Percentiles rank a stretch among this genome's conserved stretches.
Evolutionary conservation across 2,888 invertebrate genomes (phyloP).

Genomic region (Danaus chrysippus): DNA sequence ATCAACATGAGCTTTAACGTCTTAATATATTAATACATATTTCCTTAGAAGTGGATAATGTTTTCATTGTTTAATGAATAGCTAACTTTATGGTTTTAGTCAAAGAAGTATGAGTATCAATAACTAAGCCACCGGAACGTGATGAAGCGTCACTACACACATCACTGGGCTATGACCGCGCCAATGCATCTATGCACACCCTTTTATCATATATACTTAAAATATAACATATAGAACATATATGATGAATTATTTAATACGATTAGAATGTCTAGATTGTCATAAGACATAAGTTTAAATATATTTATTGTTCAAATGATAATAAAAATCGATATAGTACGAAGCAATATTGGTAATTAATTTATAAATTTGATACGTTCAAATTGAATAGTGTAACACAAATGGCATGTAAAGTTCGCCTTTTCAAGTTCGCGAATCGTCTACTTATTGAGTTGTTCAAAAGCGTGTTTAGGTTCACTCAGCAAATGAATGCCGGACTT

Average conservation of each 20-base stretch:
- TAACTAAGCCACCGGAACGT: conserved; percentile 49
- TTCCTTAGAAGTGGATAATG: too few species aligned
- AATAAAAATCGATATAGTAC: not conserved
- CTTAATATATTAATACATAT: too few species aligned
- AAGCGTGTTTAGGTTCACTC: conserved; percentile 55
- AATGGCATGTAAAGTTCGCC: conserved; percentile 47
- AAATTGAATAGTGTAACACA: conserved; percentile 31
- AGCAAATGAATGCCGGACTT: conserved; percentile 59
- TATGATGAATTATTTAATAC: conserved; percentile 1
- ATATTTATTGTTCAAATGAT: not conserved
- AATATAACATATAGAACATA: conserved; percentile 1
- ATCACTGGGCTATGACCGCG: conserved; percentile 48
- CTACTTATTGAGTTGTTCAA: conserved; percentile 48
- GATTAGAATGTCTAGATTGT: not conserved
- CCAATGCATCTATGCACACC: conserved; percentile 62
- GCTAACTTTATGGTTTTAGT: not conserved
- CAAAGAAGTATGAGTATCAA: conserved; percentile 20
- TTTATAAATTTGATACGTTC: not conserved
- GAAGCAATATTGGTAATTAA: not conserved
- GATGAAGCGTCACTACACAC: conserved; percentile 54
- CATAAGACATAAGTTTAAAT: not conserved
- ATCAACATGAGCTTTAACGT: too few species aligned
- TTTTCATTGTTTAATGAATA: not conserved
- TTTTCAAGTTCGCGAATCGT: conserved; percentile 53
- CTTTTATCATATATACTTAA: conserved; percentile 28